Conservation (phyloP, 2,113 vertebrate species). For the Myotis brandtii region DNA sequence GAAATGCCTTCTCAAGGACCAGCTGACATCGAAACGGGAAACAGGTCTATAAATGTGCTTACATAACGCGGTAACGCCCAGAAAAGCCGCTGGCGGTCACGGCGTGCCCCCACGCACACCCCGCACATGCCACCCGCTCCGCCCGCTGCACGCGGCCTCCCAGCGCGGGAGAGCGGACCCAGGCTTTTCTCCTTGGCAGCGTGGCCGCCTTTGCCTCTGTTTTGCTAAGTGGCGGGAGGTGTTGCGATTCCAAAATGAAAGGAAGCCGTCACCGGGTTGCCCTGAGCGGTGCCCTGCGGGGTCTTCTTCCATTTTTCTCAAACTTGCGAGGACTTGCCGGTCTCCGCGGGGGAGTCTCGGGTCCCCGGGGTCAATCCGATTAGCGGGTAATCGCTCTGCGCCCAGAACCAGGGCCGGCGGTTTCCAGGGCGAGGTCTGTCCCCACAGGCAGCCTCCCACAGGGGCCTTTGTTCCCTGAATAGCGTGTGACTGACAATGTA, state of each 20-base stretch:
- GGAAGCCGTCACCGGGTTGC: rapidly evolving
- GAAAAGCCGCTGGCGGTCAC: background rate
- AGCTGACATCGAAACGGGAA: conserved; percentile 36
- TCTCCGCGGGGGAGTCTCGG: background rate
- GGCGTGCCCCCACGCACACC: rapidly evolving
- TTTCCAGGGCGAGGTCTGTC: background rate
- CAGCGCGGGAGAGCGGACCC: too few species aligned
- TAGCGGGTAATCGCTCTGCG: background rate
- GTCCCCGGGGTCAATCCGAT: background rate
- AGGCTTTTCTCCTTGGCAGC: background rate
- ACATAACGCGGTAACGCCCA: background rate
- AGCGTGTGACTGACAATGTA: conserved; percentile 34
- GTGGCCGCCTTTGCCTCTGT: background rate
- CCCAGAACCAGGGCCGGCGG: background rate
- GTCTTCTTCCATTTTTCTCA: background rate
- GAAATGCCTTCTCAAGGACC: conserved; percentile 39
- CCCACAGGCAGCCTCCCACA: background rate
- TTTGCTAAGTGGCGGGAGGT: background rate
- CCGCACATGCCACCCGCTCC: background rate
- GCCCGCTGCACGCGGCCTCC: background rate
- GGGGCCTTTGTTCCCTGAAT: conserved; percentile 39
- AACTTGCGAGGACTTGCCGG: background rate
- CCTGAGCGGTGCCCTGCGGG: background rate
- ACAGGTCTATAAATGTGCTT: conserved; percentile 34
- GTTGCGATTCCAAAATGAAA: background rate